phyloP scores from a whole-genome alignment of 2,113 vertebrate species.

The Picathartes gymnocephalus region DNA sequence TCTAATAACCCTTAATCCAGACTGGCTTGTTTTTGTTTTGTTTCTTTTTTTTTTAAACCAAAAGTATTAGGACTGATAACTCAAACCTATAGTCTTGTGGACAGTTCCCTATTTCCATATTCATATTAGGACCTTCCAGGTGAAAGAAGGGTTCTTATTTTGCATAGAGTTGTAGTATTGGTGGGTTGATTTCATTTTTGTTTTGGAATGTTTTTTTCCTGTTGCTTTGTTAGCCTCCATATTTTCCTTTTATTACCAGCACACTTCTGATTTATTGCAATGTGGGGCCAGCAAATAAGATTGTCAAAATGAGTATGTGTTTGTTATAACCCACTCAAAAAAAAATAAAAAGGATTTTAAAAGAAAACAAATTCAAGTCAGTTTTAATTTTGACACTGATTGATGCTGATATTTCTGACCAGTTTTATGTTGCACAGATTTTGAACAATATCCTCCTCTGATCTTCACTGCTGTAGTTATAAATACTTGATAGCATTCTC shows the following conservation, averaged over 20 bases:
- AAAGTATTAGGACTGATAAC: neutral
- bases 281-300: conserved; percentile 32
- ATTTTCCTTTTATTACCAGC: conserved; percentile 13
- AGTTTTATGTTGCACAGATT: conserved; percentile 34
- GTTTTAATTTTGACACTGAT: conserved; percentile 38
- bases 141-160: neutral
- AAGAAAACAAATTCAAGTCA: conserved; percentile 20
- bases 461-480: conserved; percentile 42
- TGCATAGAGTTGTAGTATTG: neutral
- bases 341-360: conserved; percentile 37
- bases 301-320: conserved; percentile 26
- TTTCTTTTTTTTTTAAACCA: neutral
- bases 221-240: neutral
- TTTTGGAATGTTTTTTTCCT: neutral
- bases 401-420: conserved; percentile 43
- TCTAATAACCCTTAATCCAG: neutral
- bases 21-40: neutral
- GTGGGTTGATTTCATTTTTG: neutral
- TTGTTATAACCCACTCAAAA: conserved; percentile 39
- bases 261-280: conserved; percentile 46
- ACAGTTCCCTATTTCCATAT: neutral
- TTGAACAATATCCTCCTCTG: conserved; percentile 51
- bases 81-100: neutral
- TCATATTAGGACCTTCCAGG: neutral
- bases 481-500: conserved; percentile 57